Percentiles rank a stretch among this genome's conserved stretches.
These are phyloP conservation scores for Diadema setosum DNA, from an alignment of 35 echinoderm and acorn worm genomes.

Conservation along the genomic window DNA sequence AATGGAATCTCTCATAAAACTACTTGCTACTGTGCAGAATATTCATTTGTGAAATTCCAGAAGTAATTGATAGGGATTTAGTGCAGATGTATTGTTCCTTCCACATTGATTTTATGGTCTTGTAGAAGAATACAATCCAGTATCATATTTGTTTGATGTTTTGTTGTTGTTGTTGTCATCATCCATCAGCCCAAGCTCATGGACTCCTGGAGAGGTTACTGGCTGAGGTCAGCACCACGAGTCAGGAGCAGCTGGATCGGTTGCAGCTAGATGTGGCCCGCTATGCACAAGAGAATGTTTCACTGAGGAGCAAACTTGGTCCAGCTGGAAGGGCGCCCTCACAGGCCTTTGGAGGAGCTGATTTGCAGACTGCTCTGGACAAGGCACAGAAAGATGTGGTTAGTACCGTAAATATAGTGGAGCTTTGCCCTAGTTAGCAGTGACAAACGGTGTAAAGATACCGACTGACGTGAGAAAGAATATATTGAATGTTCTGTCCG, in stretches of 20 bases:
- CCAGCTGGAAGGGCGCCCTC: neutral
- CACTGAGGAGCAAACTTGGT: slow-evolving; percentile 3
- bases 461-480: no score
- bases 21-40: no score
- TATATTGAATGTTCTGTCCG: no score
- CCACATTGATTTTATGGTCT: no score
- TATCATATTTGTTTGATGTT: no score
- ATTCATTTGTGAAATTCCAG: no score
- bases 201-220: slow-evolving; percentile 18
- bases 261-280: slow-evolving; percentile 43
- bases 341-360: neutral
- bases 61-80: no score
- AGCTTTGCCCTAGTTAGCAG: neutral
- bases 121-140: no score
- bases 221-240: neutral
- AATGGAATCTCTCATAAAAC: no score
- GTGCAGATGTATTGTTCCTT: no score
- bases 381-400: slow-evolving; percentile 68
- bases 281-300: slow-evolving; percentile 56
- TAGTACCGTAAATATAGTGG: neutral
- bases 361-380: slow-evolving; percentile 40
- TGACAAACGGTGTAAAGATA: no score
- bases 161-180: no score
- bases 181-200: slow-evolving; percentile 32
- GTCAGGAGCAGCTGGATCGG: slow-evolving; percentile 16